phyloP scores from a whole-genome alignment of 2,113 vertebrate genomes.

The Felis chaus region DNA sequence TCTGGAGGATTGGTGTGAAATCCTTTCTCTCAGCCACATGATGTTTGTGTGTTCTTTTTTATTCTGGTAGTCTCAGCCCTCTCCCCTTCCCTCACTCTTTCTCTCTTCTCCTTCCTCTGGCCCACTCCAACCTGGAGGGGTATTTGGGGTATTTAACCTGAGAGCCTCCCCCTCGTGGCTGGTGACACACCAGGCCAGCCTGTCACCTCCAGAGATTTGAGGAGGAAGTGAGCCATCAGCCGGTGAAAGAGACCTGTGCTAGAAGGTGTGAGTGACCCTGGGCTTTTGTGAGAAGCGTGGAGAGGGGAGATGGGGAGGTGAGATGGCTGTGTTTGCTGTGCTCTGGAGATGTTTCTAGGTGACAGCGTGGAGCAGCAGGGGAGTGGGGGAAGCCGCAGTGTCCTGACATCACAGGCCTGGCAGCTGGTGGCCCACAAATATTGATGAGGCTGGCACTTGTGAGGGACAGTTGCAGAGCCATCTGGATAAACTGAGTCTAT shows the following conservation, averaged over 20 bases:
- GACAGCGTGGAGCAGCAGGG: not conserved
- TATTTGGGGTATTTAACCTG: not conserved
- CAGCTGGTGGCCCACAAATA: not conserved
- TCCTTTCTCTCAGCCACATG: not conserved
- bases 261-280: not conserved
- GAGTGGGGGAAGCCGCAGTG: not conserved
- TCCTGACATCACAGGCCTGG: not conserved
- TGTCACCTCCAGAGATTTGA: not conserved
- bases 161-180: not conserved
- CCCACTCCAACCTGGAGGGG: not conserved
- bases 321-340: not conserved
- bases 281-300: not conserved
- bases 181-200: not conserved
- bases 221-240: not conserved
- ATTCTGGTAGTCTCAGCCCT: not conserved
- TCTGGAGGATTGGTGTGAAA: not conserved
- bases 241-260: not conserved
- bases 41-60: not conserved
- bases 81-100: not conserved
- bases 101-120: not conserved
- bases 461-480: not conserved
- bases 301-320: not conserved
- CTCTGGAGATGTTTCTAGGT: not conserved
- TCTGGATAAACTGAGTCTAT: not conserved
- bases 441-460: not conserved